Percentiles rank a stretch among this genome's conserved stretches.
These are phyloP conservation scores for Lithophane semibrunnea DNA, from an alignment of 2,888 invertebrate species.

Conservation along the genomic window DNA sequence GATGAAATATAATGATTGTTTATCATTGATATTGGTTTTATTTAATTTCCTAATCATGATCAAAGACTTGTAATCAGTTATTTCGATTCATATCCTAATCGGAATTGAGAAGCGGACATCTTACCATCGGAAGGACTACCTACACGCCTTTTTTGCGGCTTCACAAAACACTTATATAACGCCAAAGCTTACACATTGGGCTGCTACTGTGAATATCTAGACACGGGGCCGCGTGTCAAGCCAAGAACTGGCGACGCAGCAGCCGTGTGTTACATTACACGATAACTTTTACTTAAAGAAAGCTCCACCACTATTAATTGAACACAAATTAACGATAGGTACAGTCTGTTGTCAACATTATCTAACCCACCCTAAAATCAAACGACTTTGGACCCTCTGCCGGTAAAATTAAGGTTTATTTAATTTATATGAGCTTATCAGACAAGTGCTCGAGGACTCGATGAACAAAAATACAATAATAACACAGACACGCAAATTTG, in stretches of 20 bases:
- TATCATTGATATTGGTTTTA: constrained; percentile 39
- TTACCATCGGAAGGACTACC: neutral
- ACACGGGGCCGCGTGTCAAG: too few relatives aligned
- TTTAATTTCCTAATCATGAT: constrained; percentile 14
- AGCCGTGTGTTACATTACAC: too few relatives aligned
- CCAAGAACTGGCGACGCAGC: too few relatives aligned
- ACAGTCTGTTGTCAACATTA: too few relatives aligned
- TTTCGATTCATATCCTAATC: neutral
- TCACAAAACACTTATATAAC: neutral
- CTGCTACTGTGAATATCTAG: too few relatives aligned
- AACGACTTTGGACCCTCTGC: too few relatives aligned
- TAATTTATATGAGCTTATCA: too few relatives aligned
- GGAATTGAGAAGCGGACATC: neutral
- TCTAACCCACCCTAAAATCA: too few relatives aligned
- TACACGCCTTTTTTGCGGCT: neutral
- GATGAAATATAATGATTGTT: constrained; percentile 64
- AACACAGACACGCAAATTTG: too few relatives aligned
- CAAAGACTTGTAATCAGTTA: neutral
- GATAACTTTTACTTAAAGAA: neutral
- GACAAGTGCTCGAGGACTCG: too few relatives aligned
- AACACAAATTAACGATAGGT: neutral
- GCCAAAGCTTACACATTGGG: neutral
- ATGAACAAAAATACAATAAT: too few relatives aligned
- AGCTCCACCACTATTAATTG: neutral
- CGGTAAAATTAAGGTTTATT: too few relatives aligned